A percentile compares a stretch with the other conserved stretches of the same genome.
Conservation (phyloP, 2,113 vertebrate genomes). For the Pholis gunnellus region DNA sequence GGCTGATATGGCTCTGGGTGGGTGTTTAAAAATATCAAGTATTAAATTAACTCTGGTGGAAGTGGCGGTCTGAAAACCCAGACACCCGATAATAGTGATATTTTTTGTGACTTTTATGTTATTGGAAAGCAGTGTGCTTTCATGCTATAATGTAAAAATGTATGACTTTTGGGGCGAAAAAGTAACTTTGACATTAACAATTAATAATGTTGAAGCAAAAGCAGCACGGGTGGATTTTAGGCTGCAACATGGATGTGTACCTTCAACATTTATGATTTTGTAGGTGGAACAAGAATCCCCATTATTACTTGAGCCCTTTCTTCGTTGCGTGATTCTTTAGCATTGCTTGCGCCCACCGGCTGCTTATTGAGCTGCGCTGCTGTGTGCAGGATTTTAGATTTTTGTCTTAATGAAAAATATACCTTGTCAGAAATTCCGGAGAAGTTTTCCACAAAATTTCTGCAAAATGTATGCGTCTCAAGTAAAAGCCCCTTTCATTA, state of each 20-base stretch:
- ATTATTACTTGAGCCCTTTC: background rate
- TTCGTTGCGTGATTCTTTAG: background rate
- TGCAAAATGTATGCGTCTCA: no score
- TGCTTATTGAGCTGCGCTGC: background rate
- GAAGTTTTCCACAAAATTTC: background rate
- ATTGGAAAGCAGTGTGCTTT: background rate
- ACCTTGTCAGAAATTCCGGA: background rate
- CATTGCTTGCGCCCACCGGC: no score
- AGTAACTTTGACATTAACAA: background rate
- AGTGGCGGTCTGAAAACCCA: background rate
- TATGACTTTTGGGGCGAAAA: background rate
- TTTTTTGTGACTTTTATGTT: background rate
- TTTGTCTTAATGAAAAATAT: background rate
- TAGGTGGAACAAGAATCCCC: background rate
- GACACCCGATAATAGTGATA: background rate
- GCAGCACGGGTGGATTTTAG: background rate
- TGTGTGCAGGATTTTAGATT: background rate
- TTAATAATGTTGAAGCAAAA: background rate
- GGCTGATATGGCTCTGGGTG: background rate
- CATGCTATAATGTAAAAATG: background rate
- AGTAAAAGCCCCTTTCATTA: background rate
- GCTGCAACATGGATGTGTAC: background rate
- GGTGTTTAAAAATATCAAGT: constrained; percentile 14
- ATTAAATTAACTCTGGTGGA: constrained; percentile 1
- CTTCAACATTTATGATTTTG: background rate